Evolutionary conservation across 2,797 vertebrate genomes (phyloP).

Genomic region (Micromesistius poutassou): DNA sequence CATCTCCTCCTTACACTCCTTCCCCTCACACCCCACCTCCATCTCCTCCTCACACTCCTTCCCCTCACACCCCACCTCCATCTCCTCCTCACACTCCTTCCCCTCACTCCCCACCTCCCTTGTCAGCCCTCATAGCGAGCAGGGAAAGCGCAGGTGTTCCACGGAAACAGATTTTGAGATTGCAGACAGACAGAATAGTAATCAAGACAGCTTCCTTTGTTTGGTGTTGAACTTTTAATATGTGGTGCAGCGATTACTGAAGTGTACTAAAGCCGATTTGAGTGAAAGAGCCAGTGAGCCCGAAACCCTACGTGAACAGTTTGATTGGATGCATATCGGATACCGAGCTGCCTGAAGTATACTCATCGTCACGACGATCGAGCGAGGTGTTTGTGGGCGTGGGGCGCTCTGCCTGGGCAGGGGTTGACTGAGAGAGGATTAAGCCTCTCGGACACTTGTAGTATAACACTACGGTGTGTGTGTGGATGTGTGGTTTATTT

Average conservation of each 20-base stretch:
- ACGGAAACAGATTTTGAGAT: not conserved
- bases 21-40: slow-evolving; percentile 3
- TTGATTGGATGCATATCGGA: no score
- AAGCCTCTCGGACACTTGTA: no score
- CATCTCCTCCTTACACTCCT: not conserved
- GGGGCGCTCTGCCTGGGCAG: no score
- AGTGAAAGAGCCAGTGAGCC: not conserved
- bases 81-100: not conserved
- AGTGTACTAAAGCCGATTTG: no score
- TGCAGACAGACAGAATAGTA: not conserved
- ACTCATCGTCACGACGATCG: no score
- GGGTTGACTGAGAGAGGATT: no score
- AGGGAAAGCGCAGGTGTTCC: not conserved
- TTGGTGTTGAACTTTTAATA: not conserved
- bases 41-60: slow-evolving; percentile 2
- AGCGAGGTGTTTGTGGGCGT: no score
- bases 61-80: no score
- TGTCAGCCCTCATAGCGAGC: not conserved
- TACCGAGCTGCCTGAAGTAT: no score
- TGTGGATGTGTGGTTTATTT: no score
- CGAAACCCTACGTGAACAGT: no score
- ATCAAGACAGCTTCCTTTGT: not conserved
- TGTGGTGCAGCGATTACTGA: not conserved
- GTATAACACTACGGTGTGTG: no score
- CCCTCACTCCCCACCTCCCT: not conserved